Conservation (phyloP, 2,888 invertebrate genomes). For the Erynnis tages region DNA sequence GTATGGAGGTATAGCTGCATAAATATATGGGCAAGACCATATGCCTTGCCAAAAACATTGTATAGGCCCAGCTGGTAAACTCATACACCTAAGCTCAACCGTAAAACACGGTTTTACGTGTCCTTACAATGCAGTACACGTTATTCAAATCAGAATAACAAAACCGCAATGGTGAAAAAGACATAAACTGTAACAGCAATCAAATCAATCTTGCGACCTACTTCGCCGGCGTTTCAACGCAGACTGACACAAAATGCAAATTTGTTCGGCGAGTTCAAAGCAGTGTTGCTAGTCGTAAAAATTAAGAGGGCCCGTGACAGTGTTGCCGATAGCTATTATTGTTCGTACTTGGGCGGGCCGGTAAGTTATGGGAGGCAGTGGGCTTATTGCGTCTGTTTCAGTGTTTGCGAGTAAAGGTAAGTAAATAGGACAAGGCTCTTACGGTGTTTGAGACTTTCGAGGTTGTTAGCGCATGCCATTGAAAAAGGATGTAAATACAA, state of each 20-base stretch:
- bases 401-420: background rate
- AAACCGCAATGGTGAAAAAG: background rate
- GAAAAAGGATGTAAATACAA: too few relatives aligned
- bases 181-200: background rate
- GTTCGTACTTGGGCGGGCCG: constrained; percentile 6
- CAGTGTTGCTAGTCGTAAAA: constrained; percentile 12
- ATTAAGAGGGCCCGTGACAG: constrained; percentile 3
- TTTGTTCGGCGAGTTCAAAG: background rate
- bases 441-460: too few relatives aligned
- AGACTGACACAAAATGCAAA: constrained; percentile 1
- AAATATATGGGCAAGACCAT: too few relatives aligned
- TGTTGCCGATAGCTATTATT: constrained; percentile 3
- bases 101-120: too few relatives aligned
- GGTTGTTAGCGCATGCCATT: too few relatives aligned
- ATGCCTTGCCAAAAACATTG: too few relatives aligned
- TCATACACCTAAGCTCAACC: too few relatives aligned
- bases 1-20: too few relatives aligned
- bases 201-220: constrained; percentile 10
- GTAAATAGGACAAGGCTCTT: too few relatives aligned
- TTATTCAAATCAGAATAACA: background rate
- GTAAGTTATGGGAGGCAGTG: background rate
- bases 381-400: background rate
- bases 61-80: too few relatives aligned
- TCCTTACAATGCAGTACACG: too few relatives aligned
- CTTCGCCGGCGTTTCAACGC: constrained; percentile 5